Evolutionary conservation across 2,888 invertebrate genomes (phyloP), one percentile per base, ranked within the genome.

Genomic region (Fissipunctia ypsillon): DNA sequence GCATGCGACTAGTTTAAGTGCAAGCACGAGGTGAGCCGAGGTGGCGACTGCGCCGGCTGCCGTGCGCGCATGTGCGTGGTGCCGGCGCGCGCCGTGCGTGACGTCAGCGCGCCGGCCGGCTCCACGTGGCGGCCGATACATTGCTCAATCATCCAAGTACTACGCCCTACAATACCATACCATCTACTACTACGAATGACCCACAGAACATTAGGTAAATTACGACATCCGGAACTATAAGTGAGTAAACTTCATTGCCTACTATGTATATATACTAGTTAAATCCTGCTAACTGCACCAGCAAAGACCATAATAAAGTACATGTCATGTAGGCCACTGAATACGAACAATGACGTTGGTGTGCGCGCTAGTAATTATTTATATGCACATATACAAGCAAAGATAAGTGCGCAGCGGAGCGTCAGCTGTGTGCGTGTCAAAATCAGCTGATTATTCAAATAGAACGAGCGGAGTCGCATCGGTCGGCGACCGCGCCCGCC

Each of bases 391-490:
- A 86, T 90, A 91, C 86, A 90, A 91, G 88, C 85, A 86, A 90
- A 91, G 93, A 95, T 95, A 95, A 94, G 91, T 93, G 91, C 91
- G 93, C 93, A 93, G 91, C 89, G 85, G 90, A 90, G 93, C 92
- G 94, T 95, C 96, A 95, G 96, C 96, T 95, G 95, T 95, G 94
- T 92, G 91, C 94, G 95, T 95, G 96, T 96, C 96, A 96, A 95
- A 96, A 96, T 96, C 96, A 96, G 96, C 96, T 96, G 96, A 96
- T 96, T 95, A 96, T 95, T 95, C 95, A 96, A 96, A 96, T 96
- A 96, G 95, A 95, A 94, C 93, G 93, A 93, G 92, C 93, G 79
- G 90, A 91, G 91, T 90, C 91, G 91, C 90, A 88, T 89, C 93
- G 94, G 93, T 94, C 95, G 94, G 90, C 94, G 94, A 93, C 93